phyloP scores from a whole-genome alignment of 1,140 invertebrate species.

The Drosophila mayri region DNA sequence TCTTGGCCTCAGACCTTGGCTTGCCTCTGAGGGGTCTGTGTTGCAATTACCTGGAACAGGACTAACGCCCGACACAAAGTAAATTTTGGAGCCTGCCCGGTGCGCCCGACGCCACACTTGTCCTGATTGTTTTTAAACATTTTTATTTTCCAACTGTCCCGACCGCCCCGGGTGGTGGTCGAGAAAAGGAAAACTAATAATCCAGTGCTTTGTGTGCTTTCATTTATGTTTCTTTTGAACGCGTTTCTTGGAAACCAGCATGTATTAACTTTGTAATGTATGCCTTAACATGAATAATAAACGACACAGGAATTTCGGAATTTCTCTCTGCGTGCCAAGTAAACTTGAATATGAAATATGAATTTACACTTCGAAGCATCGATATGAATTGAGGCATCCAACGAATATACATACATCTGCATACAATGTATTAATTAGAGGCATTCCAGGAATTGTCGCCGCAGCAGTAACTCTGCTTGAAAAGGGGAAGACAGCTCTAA shows the following conservation, averaged over 20 bases:
- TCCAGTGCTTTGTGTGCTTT: conserved; percentile 27
- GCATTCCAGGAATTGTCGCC: background rate
- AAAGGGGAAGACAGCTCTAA: background rate
- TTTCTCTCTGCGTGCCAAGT: background rate
- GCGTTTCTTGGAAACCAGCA: conserved; percentile 16
- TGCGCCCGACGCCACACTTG: conserved; percentile 3
- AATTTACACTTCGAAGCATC: background rate
- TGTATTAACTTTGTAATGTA: conserved; percentile 17
- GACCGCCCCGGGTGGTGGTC: background rate
- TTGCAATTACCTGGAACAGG: conserved; percentile 21
- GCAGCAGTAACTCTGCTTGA: background rate
- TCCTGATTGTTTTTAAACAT: conserved; percentile 15
- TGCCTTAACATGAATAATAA: conserved; percentile 11
- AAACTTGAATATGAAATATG: background rate
- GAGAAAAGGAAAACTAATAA: conserved; percentile 26
- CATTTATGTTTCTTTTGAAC: conserved; percentile 28
- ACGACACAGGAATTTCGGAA: background rate
- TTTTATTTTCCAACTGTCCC: conserved; percentile 4
- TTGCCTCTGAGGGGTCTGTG: background rate
- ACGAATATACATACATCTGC: background rate
- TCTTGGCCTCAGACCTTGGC: conserved; percentile 1
- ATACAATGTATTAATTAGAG: background rate
- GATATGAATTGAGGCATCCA: background rate
- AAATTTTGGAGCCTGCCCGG: background rate
- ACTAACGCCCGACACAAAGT: conserved; percentile 8